These are phyloP conservation scores for Panagrolaimus sp. DNA, from an alignment of 1,140 invertebrate species.

Conservation along the genomic window DNA sequence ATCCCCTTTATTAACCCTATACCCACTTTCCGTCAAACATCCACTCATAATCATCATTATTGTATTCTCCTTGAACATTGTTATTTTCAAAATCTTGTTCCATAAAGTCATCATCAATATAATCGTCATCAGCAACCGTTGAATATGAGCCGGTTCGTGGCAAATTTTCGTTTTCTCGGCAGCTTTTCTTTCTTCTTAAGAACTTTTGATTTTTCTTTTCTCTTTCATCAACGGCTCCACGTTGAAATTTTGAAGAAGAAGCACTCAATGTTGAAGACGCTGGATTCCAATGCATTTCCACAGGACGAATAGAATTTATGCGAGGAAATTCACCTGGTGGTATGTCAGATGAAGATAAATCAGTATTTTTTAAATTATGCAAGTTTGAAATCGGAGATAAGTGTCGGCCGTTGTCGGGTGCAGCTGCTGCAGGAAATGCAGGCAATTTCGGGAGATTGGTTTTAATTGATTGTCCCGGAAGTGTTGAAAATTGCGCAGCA, in stretches of 20 bases:
- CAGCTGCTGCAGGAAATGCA: background rate
- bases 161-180: too few relatives aligned
- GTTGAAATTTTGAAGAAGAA: background rate
- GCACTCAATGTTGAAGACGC: background rate
- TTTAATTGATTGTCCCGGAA: background rate
- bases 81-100: background rate
- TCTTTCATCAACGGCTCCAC: constrained; percentile 5
- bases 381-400: too few relatives aligned
- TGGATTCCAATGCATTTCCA: background rate
- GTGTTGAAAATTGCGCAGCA: background rate
- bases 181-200: background rate
- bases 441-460: background rate
- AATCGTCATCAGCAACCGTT: too few relatives aligned
- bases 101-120: background rate
- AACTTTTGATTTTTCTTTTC: background rate
- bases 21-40: constrained; percentile 1
- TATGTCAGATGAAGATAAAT: background rate
- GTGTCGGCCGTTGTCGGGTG: too few relatives aligned
- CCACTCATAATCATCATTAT: background rate
- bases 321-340: background rate
- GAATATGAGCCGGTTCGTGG: too few relatives aligned
- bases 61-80: background rate
- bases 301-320: background rate
- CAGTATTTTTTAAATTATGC: too few relatives aligned
- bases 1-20: background rate